These are phyloP conservation scores for Maccullochella peelii DNA, from an alignment of 2,113 vertebrate genomes.

Conservation along the genomic window DNA sequence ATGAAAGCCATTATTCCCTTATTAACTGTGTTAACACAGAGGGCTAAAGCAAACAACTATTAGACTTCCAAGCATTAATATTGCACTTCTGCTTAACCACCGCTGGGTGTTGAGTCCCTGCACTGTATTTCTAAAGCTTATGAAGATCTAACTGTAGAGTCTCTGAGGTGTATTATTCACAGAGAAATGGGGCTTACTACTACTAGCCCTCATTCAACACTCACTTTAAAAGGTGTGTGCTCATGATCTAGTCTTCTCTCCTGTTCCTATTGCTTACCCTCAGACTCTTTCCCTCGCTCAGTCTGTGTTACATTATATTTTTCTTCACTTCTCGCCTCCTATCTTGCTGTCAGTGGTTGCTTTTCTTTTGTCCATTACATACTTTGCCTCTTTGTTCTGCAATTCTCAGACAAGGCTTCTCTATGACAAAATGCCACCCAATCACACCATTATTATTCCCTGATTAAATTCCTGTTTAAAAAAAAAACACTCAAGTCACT, in stretches of 20 bases:
- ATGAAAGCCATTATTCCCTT: conserved; percentile 42
- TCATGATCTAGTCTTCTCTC: conserved; percentile 29
- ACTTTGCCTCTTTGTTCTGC: conserved; percentile 5
- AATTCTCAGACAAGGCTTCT: conserved; percentile 29
- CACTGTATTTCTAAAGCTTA: conserved; percentile 57
- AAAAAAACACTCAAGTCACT: conserved; percentile 65
- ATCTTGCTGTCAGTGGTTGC: not conserved
- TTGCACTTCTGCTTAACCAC: conserved; percentile 37
- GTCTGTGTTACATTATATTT: not conserved
- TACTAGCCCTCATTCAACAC: conserved; percentile 58
- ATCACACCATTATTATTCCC: conserved; percentile 56
- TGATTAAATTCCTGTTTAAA: conserved; percentile 70
- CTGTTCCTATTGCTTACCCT: conserved; percentile 18
- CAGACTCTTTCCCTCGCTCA: conserved; percentile 15
- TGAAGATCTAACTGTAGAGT: conserved; percentile 55
- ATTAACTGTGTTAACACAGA: conserved; percentile 50
- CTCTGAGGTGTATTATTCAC: conserved; percentile 73
- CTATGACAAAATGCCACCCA: conserved; percentile 52
- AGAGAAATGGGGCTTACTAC: conserved; percentile 59
- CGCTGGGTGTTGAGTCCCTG: conserved; percentile 51
- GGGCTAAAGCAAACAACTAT: conserved; percentile 59
- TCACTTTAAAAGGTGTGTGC: conserved; percentile 65
- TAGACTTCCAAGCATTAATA: conserved; percentile 21
- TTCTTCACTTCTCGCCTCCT: not conserved
- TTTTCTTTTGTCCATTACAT: conserved; percentile 29